phyloP scores from a whole-genome alignment of 2,113 vertebrate species.

The Anthoscopus minutus region DNA sequence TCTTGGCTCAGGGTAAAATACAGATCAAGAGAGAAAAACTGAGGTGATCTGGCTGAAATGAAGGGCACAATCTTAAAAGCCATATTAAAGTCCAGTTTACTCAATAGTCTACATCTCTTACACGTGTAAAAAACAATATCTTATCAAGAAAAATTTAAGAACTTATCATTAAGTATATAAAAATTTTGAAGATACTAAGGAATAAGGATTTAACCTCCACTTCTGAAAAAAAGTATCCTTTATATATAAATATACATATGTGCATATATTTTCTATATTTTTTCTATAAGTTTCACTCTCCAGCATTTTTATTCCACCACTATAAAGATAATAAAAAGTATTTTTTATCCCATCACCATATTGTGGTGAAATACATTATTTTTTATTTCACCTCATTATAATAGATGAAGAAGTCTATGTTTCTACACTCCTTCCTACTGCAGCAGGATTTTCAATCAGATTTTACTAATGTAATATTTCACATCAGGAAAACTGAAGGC shows the following conservation, averaged over 20 bases:
- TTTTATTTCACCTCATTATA: neutral
- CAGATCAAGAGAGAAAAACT: neutral
- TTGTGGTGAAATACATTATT: neutral
- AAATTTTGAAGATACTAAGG: neutral
- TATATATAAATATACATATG: neutral
- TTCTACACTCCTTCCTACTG: neutral
- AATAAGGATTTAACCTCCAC: neutral
- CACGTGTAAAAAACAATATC: neutral
- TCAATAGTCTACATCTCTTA: neutral
- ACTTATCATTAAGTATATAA: neutral
- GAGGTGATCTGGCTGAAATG: neutral
- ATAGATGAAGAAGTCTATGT: neutral
- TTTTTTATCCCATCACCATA: neutral
- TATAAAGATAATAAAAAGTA: neutral
- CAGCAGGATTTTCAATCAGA: neutral
- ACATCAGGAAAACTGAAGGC: neutral
- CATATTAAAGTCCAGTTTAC: neutral
- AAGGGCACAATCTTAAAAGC: neutral
- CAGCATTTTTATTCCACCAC: neutral
- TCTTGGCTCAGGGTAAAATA: neutral
- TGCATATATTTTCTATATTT: neutral
- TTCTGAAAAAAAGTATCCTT: neutral
- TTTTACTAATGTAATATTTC: neutral
- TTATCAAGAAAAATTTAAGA: neutral
- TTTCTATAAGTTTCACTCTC: neutral